A percentile compares a stretch with the other conserved stretches of the same genome.
Conservation (phyloP, 1,140 invertebrate genomes). For the Bombus fervidus region DNA sequence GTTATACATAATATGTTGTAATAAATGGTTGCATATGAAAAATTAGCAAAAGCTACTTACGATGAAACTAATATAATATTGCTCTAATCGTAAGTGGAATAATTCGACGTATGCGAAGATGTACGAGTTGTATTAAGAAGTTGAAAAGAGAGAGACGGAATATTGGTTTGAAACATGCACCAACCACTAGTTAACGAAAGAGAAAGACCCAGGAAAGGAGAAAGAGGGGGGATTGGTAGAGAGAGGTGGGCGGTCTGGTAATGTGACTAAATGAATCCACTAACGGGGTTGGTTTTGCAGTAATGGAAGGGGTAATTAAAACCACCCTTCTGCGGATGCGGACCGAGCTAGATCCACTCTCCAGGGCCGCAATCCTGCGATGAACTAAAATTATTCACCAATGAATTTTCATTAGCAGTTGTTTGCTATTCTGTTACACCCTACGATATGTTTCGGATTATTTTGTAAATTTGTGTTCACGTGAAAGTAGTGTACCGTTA, state of each 20-base stretch:
- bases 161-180: slow-evolving; percentile 44
- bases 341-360: slow-evolving; percentile 60
- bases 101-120: slow-evolving; percentile 38
- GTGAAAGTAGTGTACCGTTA: not conserved
- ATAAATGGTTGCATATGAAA: not conserved
- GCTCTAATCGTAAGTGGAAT: not conserved
- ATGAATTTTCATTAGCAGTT: not conserved
- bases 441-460: not conserved
- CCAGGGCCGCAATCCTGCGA: slow-evolving; percentile 55
- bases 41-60: not conserved
- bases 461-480: not conserved
- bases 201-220: slow-evolving; percentile 43
- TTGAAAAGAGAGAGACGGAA: slow-evolving; percentile 45
- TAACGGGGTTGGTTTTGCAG: slow-evolving; percentile 74
- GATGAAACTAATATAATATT: not conserved
- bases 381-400: slow-evolving; percentile 42
- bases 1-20: not conserved
- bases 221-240: slow-evolving; percentile 25
- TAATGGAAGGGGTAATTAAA: slow-evolving; percentile 76
- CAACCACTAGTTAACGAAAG: slow-evolving; percentile 46
- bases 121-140: slow-evolving; percentile 36
- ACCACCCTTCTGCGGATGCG: slow-evolving; percentile 69
- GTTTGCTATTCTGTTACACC: not conserved
- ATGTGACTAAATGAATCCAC: slow-evolving; percentile 76
- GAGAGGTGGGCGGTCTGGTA: slow-evolving; percentile 50